These are phyloP conservation scores for Apostichopus parvimensis DNA, from an alignment of 35 echinoderm and acorn worm genomes.

Conservation along the genomic window DNA sequence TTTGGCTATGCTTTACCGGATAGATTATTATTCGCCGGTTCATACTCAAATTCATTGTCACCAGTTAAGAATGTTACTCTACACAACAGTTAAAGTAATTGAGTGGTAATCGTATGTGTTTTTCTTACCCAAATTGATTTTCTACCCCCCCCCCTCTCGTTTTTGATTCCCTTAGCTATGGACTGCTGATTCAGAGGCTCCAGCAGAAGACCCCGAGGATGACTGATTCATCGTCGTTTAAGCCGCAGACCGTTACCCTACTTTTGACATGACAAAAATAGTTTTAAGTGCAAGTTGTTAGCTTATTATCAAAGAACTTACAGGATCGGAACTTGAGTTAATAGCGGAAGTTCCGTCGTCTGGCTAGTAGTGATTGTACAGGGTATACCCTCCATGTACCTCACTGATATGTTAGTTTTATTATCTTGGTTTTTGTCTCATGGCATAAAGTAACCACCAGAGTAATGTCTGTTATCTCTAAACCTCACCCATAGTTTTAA, in stretches of 20 bases:
- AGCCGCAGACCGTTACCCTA: background rate
- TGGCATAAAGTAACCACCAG: too few species aligned
- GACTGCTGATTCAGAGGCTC: constrained; percentile 67
- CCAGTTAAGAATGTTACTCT: too few species aligned
- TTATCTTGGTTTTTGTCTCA: too few species aligned
- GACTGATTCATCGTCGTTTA: background rate
- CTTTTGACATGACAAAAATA: background rate
- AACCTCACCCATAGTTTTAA: too few species aligned
- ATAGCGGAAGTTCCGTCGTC: background rate
- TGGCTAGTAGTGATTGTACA: background rate
- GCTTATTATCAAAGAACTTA: constrained; percentile 25
- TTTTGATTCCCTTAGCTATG: constrained; percentile 64
- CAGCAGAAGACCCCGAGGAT: background rate
- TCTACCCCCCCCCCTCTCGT: background rate
- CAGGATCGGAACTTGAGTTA: background rate
- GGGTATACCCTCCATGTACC: background rate
- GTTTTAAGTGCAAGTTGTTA: constrained; percentile 20
- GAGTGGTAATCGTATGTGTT: too few species aligned
- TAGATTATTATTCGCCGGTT: too few species aligned
- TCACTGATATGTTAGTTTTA: background rate
- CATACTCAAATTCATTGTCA: too few species aligned
- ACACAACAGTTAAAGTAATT: too few species aligned
- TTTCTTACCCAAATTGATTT: too few species aligned
- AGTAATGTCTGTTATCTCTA: background rate
- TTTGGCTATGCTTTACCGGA: too few species aligned